Evolutionary conservation across 1,140 invertebrate genomes (phyloP), one percentile per base, ranked within the genome.

Genomic region (Drepana arcuata): DNA sequence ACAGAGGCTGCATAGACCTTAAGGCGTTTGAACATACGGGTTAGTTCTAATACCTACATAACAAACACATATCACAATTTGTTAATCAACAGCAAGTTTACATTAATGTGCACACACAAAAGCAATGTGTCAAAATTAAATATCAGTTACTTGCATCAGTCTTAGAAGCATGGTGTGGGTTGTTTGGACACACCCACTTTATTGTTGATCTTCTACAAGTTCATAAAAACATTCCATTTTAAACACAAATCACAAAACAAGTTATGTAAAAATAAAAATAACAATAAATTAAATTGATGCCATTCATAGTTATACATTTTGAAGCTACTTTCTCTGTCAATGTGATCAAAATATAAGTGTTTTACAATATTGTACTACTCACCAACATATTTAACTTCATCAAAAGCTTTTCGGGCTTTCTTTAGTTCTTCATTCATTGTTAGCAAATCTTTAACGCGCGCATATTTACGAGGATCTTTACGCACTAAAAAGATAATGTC

Each of bases 401-500:
- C 98, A 85, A 99, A 99, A 50, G 97, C 97, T 87, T 99, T 99
- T 58, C 98, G 88, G 14, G 98, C 98, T 85, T 98, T 97, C 74
- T 99, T 98, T 13, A 99, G 84, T 85, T 99, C 98, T 86, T 99
- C 97, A 84, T 98, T 99, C 97, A 99, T 99, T 29, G 94, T 96
- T 1, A 99, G 83, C 2, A 99, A 84, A 81, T 99, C 97, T 85
- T 97, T 97, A 0, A 99, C 96, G 60, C 98, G 86, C n/a, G 97
- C 96, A 86, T 97, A 99, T 81, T 99, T 99, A 50, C 96, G 88
- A 18, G 89, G 86, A 86, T 99, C 98, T 86, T 99, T 98, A 14
- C 97, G 88, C n/a, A 99, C 96, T 52, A 99, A 86, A 84, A 97
- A 99, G 54, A 99, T 94, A 32, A 99, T 96, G 83, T 99, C 97